Evolutionary conservation across 2,113 vertebrate species (phyloP).

Genomic region (Cairina moschata): DNA sequence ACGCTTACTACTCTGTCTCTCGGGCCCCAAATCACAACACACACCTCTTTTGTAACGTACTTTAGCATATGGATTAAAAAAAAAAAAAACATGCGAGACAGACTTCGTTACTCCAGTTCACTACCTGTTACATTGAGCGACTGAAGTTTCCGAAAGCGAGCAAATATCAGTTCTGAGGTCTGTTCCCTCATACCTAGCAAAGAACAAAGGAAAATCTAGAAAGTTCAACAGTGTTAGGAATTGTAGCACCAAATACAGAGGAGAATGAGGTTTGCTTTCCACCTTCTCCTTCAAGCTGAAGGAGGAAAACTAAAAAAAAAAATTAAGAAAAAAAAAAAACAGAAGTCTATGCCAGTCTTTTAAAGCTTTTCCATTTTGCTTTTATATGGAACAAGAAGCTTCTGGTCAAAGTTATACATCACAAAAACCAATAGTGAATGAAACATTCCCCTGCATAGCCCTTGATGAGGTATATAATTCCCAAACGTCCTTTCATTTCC

Average conservation of each 20-base stretch:
- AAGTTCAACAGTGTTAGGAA: neutral
- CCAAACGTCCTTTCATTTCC: neutral
- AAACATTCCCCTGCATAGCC: neutral
- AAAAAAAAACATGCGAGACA: accelerated
- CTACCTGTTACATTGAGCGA: neutral
- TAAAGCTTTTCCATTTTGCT: neutral
- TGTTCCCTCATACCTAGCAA: neutral
- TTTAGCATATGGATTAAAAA: neutral
- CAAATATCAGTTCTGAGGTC: neutral
- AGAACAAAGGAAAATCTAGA: neutral
- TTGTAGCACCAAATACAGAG: neutral
- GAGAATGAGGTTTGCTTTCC: neutral
- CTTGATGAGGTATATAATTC: neutral
- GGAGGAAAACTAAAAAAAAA: neutral
- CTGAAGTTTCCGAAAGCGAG: neutral
- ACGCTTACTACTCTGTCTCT: neutral
- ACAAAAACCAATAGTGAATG: neutral
- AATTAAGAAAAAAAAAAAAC: conserved; percentile 1
- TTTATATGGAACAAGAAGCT: neutral
- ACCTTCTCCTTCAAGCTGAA: neutral
- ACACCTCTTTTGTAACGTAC: neutral
- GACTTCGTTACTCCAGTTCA: neutral
- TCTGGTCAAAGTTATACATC: neutral
- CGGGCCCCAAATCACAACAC: neutral
- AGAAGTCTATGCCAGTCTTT: neutral